phyloP scores from a whole-genome alignment of 2,797 vertebrate species.

The Crax fasciolata region DNA sequence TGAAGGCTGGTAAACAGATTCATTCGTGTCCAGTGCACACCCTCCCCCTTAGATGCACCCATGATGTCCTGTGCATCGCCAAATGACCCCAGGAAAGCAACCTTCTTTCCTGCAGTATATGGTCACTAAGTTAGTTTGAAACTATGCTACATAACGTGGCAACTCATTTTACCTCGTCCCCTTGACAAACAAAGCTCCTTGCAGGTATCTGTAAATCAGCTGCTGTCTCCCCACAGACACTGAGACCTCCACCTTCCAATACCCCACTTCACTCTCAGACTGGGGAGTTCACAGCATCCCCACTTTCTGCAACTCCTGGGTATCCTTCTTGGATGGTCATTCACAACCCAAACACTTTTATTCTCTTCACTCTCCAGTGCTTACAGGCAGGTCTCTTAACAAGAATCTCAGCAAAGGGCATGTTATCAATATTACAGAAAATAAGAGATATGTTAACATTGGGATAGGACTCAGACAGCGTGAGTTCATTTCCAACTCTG shows the following conservation, averaged over 20 bases:
- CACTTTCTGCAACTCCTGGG: neutral
- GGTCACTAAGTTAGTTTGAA: neutral
- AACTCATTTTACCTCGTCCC: neutral
- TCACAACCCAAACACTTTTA: neutral
- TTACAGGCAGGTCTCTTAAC: neutral
- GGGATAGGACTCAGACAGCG: neutral
- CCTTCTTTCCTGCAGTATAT: neutral
- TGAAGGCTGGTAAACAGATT: neutral
- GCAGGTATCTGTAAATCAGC: neutral
- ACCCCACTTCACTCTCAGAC: neutral
- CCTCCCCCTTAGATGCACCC: neutral
- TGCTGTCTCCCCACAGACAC: neutral
- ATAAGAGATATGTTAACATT: neutral
- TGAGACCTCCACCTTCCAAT: neutral
- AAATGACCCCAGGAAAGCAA: neutral
- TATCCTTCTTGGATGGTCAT: neutral
- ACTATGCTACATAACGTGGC: neutral
- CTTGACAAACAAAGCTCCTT: neutral
- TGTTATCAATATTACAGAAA: neutral
- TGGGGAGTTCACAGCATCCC: neutral
- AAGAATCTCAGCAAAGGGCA: neutral
- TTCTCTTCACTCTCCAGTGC: neutral
- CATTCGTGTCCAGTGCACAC: rapidly evolving
- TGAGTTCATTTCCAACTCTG: neutral
- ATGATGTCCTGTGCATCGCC: neutral